Evolutionary conservation across 2,113 vertebrate genomes (phyloP), one percentile per base, ranked within the genome.

Genomic region (Myotis davidii): DNA sequence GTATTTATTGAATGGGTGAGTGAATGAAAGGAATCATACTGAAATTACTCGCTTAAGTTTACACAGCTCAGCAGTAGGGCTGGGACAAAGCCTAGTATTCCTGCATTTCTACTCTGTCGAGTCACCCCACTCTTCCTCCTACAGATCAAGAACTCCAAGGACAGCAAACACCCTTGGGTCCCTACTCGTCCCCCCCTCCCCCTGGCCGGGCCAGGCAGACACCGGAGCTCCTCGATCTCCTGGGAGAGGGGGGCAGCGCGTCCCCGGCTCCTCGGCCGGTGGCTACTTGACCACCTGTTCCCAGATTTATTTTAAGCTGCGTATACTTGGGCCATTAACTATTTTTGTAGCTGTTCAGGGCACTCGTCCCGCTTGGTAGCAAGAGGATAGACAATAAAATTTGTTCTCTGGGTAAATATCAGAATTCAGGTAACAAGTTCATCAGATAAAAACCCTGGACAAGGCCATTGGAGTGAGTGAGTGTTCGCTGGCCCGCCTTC

Each of bases 301-400:
- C 84, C 81, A 50, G 92, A 72, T 86, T 96, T 96, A 97, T 97
- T 97, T 97, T 96, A 88, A 89, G 95, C 93, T 83, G 85, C 82
- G 90, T 77, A 42, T 92, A 56, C 88, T 96, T 85, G 48, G 93
- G 90, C 85, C 82, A 42, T 93, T 82, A 89, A 94, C 94, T 96
- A 93, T 85, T 94, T 97, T 89, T 94, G 81, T 95, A 87, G 54
- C 65, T 94, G 74, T 81, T 94, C 84, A 90, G 81, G 48, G 77
- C 17, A 72, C 72, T 87, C 45, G 13, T 76, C 37, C 85, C 85
- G 76, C 70, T 88, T 91, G 90, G 64, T 70, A 56, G 79, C 9
- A 29, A 74, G 50, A 59, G 32, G 52, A 16, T 3, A 87, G 85
- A 91, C 67, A 82, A 65, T 91, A 69, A 91, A 50, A 87, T 42